Conservation (phyloP, 2,888 invertebrate genomes). For the Troides helena region DNA sequence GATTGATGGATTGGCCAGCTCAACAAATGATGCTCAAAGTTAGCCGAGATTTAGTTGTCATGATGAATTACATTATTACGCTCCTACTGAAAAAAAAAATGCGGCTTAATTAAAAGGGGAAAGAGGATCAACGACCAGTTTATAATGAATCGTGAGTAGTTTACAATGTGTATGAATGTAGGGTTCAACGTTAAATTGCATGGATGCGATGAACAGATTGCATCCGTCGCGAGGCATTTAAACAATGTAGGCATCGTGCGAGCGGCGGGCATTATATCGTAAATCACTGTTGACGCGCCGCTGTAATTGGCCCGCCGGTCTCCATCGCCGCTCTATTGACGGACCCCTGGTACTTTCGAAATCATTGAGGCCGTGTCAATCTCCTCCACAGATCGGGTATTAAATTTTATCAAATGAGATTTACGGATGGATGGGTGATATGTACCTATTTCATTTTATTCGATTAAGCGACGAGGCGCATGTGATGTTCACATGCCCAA, state of each 20-base stretch:
- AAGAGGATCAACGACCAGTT: not conserved
- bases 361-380: conserved; percentile 29
- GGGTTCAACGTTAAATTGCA: conserved; percentile 24
- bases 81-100: conserved; percentile 10
- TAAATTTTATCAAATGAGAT: no score
- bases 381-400: no score
- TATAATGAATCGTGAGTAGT: conserved; percentile 21
- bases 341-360: conserved; percentile 56
- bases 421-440: no score
- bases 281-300: conserved; percentile 72
- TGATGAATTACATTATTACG: conserved; percentile 26
- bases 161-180: conserved; percentile 16
- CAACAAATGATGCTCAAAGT: conserved; percentile 14
- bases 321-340: conserved; percentile 57
- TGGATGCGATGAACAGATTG: conserved; percentile 36
- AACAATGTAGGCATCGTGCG: conserved; percentile 69
- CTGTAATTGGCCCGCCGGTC: conserved; percentile 65
- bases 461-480: no score
- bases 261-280: conserved; percentile 62
- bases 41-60: conserved; percentile 22
- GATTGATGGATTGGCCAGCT: conserved; percentile 23
- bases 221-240: conserved; percentile 55
- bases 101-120: conserved; percentile 25
- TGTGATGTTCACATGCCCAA: no score
- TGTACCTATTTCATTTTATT: no score